Evolutionary conservation across 2,888 invertebrate species (phyloP), one percentile per base, ranked within the genome.

Genomic region (Trachelus tabidus): DNA sequence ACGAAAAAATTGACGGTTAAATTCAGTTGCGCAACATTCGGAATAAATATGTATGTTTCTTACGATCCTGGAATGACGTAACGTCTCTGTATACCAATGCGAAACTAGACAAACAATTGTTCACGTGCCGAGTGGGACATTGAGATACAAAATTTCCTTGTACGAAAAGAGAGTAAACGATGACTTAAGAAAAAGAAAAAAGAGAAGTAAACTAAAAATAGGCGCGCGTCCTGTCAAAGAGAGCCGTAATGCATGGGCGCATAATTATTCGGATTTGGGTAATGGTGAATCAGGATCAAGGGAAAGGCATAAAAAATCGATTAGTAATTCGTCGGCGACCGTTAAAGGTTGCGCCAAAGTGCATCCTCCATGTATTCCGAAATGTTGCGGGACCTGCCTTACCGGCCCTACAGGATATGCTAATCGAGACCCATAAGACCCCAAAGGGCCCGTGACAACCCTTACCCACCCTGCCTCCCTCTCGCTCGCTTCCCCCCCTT

Each of bases 391-490:
- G 87, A 87, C 89, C 87, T 88, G 89, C 89, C 85, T 88, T 89
- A 90, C 90, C 89, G 87, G 90, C 89, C 87, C 83, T 89, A 88
- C 90, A 85, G 88, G 90, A 90, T 90, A 91, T 90, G 90, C 84
- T 87, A 90, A 90, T 90, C 79, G 82, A 75, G 79, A 81, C 82
- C 82, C 83, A 71, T 78, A 79, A 37, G 80, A 81, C 81, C 82
- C 79, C 83, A 68, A 77, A 79, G 82, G 82, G 81, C 84, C 82
- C 6, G 40, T 23, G 23, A 23, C 40, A 40, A 23, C 23, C 23
- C 40, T 40, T 40, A 40, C 40, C 6, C 40, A 23, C 15, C 23
- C 40, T 40, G 23, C 40, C 40, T 40, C 40, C 40, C 79, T 81
- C 71, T 75, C 69, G 69, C 76, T 30, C 73, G 56, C 30, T n/a